Percentiles rank a stretch among this genome's conserved stretches.
Evolutionary conservation across 2,797 vertebrate species (phyloP).

Genomic region (Hypotaenidia okinawae): DNA sequence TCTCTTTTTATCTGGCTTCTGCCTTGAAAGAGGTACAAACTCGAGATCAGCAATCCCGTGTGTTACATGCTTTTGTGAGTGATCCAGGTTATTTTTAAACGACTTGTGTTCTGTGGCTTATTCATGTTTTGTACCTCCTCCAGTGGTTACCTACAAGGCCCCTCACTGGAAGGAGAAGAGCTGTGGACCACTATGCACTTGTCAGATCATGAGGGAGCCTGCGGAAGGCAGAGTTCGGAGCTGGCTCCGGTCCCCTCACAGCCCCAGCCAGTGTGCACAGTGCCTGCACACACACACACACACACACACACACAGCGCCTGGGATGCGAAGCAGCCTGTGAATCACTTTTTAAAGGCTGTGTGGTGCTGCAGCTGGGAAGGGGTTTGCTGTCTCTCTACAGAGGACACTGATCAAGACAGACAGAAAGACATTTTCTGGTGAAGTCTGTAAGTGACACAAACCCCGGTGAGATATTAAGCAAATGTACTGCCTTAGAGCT

Average conservation of each 20-base stretch:
- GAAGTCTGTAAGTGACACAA: neutral
- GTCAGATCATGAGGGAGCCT: neutral
- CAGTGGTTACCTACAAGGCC: neutral
- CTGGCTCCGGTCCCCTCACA: fast-evolving
- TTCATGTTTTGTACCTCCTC: neutral
- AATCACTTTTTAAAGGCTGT: neutral
- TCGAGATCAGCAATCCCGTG: neutral
- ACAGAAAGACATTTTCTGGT: neutral
- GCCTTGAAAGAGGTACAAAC: neutral
- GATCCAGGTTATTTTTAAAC: neutral
- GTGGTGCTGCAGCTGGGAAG: neutral
- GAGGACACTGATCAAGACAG: neutral
- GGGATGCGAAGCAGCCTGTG: neutral
- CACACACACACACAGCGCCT: neutral
- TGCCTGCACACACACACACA: neutral
- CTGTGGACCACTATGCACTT: fast-evolving
- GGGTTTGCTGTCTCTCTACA: neutral
- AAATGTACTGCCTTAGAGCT: neutral
- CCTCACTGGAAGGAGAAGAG: neutral
- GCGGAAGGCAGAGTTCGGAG: neutral
- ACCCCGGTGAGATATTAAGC: neutral
- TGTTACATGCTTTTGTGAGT: neutral
- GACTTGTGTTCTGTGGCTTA: neutral
- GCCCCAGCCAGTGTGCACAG: neutral
- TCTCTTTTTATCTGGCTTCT: neutral